Evolutionary conservation across 2,888 invertebrate species (phyloP).

Genomic region (Vesta saturnalis): DNA sequence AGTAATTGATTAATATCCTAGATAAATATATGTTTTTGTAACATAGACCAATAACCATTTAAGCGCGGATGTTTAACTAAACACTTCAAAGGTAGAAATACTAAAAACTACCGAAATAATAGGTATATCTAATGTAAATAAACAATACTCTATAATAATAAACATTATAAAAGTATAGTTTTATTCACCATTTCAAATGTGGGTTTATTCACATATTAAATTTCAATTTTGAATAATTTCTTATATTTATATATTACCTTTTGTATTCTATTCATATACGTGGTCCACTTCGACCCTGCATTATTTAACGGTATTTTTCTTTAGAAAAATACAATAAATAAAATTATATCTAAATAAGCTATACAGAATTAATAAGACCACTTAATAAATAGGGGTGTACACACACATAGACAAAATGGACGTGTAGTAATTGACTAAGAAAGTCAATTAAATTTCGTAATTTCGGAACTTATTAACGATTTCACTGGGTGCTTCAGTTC

Average conservation of each 20-base stretch:
- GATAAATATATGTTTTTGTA: neutral
- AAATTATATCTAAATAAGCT: constrained; percentile 16
- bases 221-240: constrained; percentile 28
- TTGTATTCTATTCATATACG: constrained; percentile 30
- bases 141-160: neutral
- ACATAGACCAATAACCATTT: neutral
- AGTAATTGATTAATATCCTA: neutral
- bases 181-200: neutral
- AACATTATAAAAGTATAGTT: neutral
- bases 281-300: constrained; percentile 41
- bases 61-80: neutral
- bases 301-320: constrained; percentile 31
- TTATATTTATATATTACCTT: constrained; percentile 27
- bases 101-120: neutral
- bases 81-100: neutral
- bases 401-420: constrained; percentile 36
- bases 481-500: constrained; percentile 79
- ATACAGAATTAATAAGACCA: constrained; percentile 19
- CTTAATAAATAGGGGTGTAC: constrained; percentile 19
- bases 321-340: constrained; percentile 30
- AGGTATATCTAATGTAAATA: neutral
- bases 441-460: constrained; percentile 82
- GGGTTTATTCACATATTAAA: constrained; percentile 14
- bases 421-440: constrained; percentile 23
- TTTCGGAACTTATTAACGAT: constrained; percentile 89